Evolutionary conservation across 2,888 invertebrate species (phyloP).

Genomic region (Oxytorus armatus): DNA sequence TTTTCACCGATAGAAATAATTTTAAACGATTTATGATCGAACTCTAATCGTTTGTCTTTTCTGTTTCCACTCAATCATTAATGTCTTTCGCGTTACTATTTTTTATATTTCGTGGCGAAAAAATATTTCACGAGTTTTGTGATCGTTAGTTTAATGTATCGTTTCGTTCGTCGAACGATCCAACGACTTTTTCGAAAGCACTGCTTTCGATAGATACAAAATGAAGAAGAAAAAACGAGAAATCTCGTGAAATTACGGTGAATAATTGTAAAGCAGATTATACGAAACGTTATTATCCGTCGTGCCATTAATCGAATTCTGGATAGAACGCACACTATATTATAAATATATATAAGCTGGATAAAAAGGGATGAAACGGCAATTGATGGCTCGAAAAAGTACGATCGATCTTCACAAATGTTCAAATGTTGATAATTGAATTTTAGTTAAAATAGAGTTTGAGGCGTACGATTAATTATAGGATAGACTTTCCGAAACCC

Average conservation of each 20-base stretch:
- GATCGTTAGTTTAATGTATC: background rate
- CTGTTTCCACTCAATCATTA: slow-evolving; percentile 23
- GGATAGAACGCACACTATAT: slow-evolving; percentile 5
- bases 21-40: slow-evolving; percentile 16
- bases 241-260: background rate
- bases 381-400: slow-evolving; percentile 13
- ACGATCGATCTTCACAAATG: slow-evolving; percentile 21
- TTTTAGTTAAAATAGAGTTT: slow-evolving; percentile 23
- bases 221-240: too few relatives aligned
- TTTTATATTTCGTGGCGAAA: too few relatives aligned
- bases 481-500: too few relatives aligned
- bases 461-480: too few relatives aligned
- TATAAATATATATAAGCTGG: slow-evolving; percentile 8
- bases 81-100: slow-evolving; percentile 2
- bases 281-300: too few relatives aligned
- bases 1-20: background rate
- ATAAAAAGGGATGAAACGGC: background rate
- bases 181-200: too few relatives aligned
- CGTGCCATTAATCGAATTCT: too few relatives aligned
- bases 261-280: slow-evolving; percentile 29
- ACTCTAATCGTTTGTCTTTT: slow-evolving; percentile 7
- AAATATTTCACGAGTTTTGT: slow-evolving; percentile 16
- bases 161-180: background rate
- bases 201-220: too few relatives aligned
- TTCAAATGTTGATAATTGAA: slow-evolving; percentile 8